Conservation (phyloP, 2,888 invertebrate genomes). For the Perithous albicinctus region DNA sequence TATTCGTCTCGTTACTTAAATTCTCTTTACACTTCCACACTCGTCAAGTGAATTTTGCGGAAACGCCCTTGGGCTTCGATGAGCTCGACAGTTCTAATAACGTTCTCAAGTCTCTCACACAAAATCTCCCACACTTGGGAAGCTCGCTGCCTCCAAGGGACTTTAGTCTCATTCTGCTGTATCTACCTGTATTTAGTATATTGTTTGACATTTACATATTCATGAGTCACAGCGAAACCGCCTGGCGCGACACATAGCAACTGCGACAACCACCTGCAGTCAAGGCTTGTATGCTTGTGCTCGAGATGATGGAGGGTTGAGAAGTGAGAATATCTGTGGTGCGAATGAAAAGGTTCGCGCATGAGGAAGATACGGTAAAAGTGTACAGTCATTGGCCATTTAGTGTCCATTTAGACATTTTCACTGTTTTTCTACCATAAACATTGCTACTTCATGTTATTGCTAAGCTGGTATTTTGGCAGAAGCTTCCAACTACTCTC, state of each 20-base stretch:
- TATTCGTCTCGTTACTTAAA: background rate
- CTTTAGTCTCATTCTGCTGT: slow-evolving; percentile 19
- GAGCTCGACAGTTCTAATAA: slow-evolving; percentile 24
- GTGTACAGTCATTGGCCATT: background rate
- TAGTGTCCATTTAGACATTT: background rate
- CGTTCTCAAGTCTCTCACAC: slow-evolving; percentile 2
- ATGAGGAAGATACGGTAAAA: background rate
- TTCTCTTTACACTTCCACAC: background rate
- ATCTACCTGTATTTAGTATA: slow-evolving; percentile 73
- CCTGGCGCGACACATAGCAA: slow-evolving; percentile 34
- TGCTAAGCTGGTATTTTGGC: background rate
- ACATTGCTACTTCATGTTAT: background rate
- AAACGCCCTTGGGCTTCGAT: slow-evolving; percentile 16
- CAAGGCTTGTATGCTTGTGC: slow-evolving; percentile 5
- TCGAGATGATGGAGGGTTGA: slow-evolving; percentile 2
- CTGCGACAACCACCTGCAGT: slow-evolving; percentile 14
- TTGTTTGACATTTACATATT: slow-evolving; percentile 72
- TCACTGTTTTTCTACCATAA: background rate
- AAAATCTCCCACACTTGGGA: background rate
- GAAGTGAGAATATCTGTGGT: slow-evolving; percentile 22
- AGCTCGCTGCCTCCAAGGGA: slow-evolving; percentile 28
- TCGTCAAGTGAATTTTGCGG: slow-evolving; percentile 6
- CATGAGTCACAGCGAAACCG: slow-evolving; percentile 68
- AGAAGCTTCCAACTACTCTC: background rate
- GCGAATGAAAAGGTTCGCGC: slow-evolving; percentile 36